These are phyloP conservation scores for Aquatica leii DNA, from an alignment of 2,888 invertebrate genomes.

Conservation along the genomic window DNA sequence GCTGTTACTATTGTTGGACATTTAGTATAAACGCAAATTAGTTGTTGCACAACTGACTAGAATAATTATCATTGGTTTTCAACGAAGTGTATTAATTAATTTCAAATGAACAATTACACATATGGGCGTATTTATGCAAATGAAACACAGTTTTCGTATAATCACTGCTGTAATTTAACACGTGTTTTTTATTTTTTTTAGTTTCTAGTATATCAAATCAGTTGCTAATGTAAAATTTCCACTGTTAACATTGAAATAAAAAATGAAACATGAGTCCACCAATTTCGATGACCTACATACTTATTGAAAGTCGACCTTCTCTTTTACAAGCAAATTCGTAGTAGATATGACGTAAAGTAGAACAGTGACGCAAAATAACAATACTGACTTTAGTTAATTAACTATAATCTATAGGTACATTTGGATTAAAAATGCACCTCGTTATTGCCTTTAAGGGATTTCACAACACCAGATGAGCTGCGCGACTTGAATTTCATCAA, in stretches of 20 bases:
- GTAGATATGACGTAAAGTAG: slow-evolving; percentile 36
- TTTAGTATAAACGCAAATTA: slow-evolving; percentile 12
- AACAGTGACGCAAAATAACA: slow-evolving; percentile 29
- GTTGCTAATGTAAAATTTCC: not conserved
- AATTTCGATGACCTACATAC: slow-evolving; percentile 40
- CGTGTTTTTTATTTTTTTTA: not conserved
- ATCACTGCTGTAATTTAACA: slow-evolving; percentile 11
- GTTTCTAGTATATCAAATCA: slow-evolving; percentile 5
- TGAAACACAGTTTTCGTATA: slow-evolving; percentile 19
- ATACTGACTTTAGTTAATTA: slow-evolving; percentile 28
- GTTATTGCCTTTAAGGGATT: slow-evolving; percentile 25
- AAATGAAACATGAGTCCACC: slow-evolving; percentile 32
- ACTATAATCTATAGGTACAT: slow-evolving; percentile 23
- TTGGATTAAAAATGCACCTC: slow-evolving; percentile 4
- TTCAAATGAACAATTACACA: slow-evolving; percentile 9
- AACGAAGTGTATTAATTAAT: slow-evolving; percentile 21
- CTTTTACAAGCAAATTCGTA: slow-evolving; percentile 35
- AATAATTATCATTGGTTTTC: slow-evolving; percentile 16
- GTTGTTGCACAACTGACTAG: slow-evolving; percentile 12
- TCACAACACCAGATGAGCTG: slow-evolving; percentile 9
- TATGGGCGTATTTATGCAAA: slow-evolving; percentile 8
- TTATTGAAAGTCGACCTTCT: slow-evolving; percentile 36
- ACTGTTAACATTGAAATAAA: slow-evolving; percentile 8
- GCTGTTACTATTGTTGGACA: not conserved
- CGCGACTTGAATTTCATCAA: slow-evolving; percentile 8